Conservation (phyloP, 2,888 invertebrate species). For the Drosophila koepferae region DNA sequence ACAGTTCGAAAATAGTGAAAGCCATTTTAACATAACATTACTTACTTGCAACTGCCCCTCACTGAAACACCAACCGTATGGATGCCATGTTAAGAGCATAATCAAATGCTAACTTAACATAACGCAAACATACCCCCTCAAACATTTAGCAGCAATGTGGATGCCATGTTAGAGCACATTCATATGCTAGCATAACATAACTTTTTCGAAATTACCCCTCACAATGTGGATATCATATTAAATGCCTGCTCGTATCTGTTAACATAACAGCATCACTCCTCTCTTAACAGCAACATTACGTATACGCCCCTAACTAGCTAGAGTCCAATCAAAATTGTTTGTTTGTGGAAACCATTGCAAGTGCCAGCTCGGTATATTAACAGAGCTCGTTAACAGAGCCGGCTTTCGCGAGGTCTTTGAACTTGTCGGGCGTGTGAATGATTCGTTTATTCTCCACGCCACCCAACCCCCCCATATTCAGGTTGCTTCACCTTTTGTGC, state of each 20-base stretch:
- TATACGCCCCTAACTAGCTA: not conserved
- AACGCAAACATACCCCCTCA: too few relatives aligned
- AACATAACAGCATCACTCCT: not conserved
- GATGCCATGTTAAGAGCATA: too few relatives aligned
- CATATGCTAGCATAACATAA: not conserved
- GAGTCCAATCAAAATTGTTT: not conserved
- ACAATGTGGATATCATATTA: not conserved
- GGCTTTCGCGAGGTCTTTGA: slow-evolving; percentile 58
- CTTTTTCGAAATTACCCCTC: not conserved
- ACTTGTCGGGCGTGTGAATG: slow-evolving; percentile 27
- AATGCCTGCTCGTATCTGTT: not conserved
- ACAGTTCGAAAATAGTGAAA: not conserved
- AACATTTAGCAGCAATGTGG: too few relatives aligned
- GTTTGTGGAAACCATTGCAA: slow-evolving; percentile 12
- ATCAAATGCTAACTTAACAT: too few relatives aligned
- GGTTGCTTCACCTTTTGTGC: slow-evolving; percentile 9
- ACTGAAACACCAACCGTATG: too few relatives aligned
- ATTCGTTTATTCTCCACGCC: not conserved
- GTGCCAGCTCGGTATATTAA: not conserved
- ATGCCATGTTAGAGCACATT: not conserved
- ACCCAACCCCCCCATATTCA: not conserved
- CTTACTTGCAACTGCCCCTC: too few relatives aligned
- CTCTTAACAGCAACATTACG: not conserved
- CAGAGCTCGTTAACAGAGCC: slow-evolving; percentile 38
- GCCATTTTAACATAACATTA: not conserved